These are phyloP conservation scores for Amphipoea lucens DNA, from an alignment of 2,888 invertebrate genomes.

Conservation along the genomic window DNA sequence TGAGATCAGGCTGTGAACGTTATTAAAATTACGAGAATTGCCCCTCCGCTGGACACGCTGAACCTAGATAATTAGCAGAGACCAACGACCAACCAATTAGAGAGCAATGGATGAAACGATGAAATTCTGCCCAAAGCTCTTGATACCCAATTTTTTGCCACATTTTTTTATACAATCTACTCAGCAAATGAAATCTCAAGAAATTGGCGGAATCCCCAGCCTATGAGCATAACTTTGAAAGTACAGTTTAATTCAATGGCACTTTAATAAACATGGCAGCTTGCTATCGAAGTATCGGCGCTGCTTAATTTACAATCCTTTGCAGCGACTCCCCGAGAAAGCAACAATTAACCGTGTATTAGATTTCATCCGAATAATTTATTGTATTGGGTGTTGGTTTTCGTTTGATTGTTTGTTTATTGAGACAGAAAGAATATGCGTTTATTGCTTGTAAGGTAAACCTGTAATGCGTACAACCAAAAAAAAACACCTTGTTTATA, in stretches of 20 bases:
- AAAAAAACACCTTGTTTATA: neutral
- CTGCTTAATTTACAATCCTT: conserved; percentile 53
- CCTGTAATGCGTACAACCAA: neutral
- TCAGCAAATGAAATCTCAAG: conserved; percentile 1
- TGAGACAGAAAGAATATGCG: neutral
- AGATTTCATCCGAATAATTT: conserved; percentile 65
- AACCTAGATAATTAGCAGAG: neutral
- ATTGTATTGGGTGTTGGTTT: conserved; percentile 43
- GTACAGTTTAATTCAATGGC: conserved; percentile 62
- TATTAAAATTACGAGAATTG: too few relatives aligned
- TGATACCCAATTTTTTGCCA: neutral
- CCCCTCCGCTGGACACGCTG: neutral
- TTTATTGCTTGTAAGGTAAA: neutral
- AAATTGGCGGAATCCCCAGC: conserved; percentile 37
- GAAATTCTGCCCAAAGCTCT: neutral
- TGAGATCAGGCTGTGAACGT: too few relatives aligned
- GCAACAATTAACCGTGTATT: conserved; percentile 52
- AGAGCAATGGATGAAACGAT: neutral
- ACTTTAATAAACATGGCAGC: conserved; percentile 63
- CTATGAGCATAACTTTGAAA: conserved; percentile 53
- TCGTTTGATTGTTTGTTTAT: conserved; percentile 27
- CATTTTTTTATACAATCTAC: neutral
- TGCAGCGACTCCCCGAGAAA: conserved; percentile 51
- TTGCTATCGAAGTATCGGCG: conserved; percentile 50
- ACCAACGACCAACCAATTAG: too few relatives aligned